Evolutionary conservation across 2,113 vertebrate species (phyloP).

Genomic region (Upupa epops): DNA sequence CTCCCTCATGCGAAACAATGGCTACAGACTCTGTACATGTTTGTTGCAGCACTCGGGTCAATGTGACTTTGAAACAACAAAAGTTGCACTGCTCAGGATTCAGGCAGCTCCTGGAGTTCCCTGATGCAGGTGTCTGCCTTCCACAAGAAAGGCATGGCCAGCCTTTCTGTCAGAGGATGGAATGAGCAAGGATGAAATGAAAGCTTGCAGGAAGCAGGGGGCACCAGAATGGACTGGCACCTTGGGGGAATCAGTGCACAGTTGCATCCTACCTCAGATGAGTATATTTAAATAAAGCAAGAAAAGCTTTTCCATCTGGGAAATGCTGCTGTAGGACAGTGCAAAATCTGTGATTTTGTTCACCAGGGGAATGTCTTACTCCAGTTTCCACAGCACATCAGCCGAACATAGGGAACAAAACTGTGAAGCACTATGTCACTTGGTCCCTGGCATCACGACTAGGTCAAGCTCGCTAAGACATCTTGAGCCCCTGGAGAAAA

Average conservation of each 20-base stretch:
- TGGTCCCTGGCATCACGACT: not conserved
- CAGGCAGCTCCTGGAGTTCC: not conserved
- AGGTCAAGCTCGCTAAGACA: not conserved
- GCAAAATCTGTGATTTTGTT: not conserved
- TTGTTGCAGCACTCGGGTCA: slow-evolving; percentile 61
- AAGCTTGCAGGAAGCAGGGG: not conserved
- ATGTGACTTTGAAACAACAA: slow-evolving; percentile 70
- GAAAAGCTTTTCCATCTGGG: not conserved
- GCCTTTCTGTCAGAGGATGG: not conserved
- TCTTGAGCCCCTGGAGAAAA: not conserved
- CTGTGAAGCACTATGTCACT: not conserved
- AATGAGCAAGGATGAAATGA: not conserved
- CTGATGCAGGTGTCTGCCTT: not conserved
- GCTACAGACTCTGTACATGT: not conserved
- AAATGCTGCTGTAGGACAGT: rapidly evolving
- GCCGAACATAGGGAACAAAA: not conserved
- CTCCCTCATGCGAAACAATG: slow-evolving; percentile 68
- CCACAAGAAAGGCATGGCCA: not conserved
- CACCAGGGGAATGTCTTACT: not conserved
- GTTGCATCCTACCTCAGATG: rapidly evolving
- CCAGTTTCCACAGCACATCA: not conserved
- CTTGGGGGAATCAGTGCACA: not conserved
- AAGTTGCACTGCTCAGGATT: not conserved
- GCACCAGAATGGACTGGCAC: not conserved
- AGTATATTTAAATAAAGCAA: not conserved